Percentiles rank a stretch among this genome's conserved stretches.
phyloP scores from a whole-genome alignment of 1,140 invertebrate species.

The Druon quercuslanigerum region DNA sequence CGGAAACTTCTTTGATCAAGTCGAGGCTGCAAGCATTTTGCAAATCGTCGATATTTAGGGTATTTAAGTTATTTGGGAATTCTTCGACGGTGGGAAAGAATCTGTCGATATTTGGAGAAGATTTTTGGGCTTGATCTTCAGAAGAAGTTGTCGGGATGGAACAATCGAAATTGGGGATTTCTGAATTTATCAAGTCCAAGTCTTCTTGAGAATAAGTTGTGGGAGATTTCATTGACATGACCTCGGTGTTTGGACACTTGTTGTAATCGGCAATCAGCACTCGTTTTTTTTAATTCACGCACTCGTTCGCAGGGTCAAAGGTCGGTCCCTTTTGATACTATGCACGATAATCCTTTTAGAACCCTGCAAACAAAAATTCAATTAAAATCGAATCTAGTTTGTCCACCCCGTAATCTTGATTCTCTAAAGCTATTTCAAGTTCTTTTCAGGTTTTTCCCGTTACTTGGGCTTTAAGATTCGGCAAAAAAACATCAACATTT shows the following conservation, averaged over 20 bases:
- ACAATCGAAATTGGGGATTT: constrained; percentile 56
- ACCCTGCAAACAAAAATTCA: constrained; percentile 22
- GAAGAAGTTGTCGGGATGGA: constrained; percentile 43
- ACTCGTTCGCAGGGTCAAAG: constrained; percentile 1
- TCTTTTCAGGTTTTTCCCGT: background rate
- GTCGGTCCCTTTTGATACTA: background rate
- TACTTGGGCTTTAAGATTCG: no score
- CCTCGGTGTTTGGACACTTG: constrained; percentile 58
- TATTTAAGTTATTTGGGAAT: constrained; percentile 49
- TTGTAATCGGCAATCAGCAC: background rate
- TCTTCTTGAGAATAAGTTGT: constrained; percentile 63
- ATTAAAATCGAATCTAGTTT: constrained; percentile 5
- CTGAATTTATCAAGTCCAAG: constrained; percentile 62
- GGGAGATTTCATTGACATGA: constrained; percentile 61
- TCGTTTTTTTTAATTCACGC: background rate
- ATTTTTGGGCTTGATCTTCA: constrained; percentile 48
- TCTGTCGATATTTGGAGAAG: constrained; percentile 48
- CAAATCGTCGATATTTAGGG: constrained; percentile 42
- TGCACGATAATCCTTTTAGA: constrained; percentile 18
- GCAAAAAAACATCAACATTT: no score
- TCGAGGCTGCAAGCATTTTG: constrained; percentile 36
- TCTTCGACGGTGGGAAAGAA: constrained; percentile 50
- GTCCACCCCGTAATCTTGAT: constrained; percentile 15
- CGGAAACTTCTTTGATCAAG: background rate
- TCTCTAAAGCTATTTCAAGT: background rate